These are phyloP conservation scores for Hyperopisus bebe DNA, from an alignment of 2,113 vertebrate genomes.

Conservation along the genomic window DNA sequence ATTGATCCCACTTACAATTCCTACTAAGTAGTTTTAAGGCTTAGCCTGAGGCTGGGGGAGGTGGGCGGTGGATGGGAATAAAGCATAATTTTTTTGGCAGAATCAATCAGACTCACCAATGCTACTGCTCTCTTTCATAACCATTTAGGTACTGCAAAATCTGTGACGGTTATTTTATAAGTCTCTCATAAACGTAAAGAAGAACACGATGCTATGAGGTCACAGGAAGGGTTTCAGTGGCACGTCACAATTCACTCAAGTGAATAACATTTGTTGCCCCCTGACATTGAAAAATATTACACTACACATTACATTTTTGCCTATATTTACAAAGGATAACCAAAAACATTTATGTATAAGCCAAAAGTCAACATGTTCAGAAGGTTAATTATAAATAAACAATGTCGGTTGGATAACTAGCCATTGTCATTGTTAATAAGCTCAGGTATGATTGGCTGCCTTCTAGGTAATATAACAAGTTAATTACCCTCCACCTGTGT, in stretches of 20 bases:
- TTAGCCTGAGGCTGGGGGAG: neutral
- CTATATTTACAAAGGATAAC: neutral
- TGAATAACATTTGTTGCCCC: neutral
- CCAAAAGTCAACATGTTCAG: neutral
- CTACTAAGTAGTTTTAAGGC: slow-evolving; percentile 8
- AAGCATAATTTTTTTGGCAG: neutral
- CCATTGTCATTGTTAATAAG: neutral
- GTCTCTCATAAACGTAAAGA: neutral
- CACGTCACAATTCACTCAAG: neutral
- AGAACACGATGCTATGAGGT: neutral
- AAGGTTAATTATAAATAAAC: neutral
- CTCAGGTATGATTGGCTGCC: neutral
- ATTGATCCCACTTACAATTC: slow-evolving; percentile 6
- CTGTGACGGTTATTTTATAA: slow-evolving; percentile 10
- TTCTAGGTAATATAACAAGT: neutral
- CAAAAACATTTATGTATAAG: neutral
- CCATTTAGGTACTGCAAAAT: neutral
- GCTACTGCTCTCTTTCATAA: neutral
- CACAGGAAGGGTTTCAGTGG: neutral
- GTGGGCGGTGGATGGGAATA: neutral
- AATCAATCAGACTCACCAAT: neutral
- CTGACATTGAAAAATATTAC: neutral
- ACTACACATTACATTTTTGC: neutral
- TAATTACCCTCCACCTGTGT: neutral
- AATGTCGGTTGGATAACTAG: neutral